Conservation (phyloP, 1,140 invertebrate genomes). For the Cydia splendana region DNA sequence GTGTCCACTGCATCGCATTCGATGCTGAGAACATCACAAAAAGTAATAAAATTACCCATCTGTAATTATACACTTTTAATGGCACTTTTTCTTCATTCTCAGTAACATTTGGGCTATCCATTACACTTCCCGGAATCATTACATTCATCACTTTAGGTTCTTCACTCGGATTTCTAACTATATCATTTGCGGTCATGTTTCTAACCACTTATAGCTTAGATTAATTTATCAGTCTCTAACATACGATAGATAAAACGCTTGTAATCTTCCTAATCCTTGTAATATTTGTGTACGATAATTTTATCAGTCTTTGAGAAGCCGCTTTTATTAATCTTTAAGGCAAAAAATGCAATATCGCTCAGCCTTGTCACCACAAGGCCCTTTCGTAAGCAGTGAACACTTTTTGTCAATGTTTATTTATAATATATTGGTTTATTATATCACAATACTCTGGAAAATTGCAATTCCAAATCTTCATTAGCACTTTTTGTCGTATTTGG, state of each 20-base stretch:
- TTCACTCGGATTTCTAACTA: conserved; percentile 32
- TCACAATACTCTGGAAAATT: background rate
- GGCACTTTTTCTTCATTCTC: conserved; percentile 17
- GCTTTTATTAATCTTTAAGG: background rate
- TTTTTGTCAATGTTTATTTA: conserved; percentile 11
- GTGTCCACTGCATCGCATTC: conserved; percentile 94
- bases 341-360: conserved; percentile 1
- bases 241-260: conserved; percentile 2
- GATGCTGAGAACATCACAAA: conserved; percentile 94
- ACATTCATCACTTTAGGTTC: conserved; percentile 41
- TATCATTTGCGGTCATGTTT: background rate
- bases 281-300: background rate
- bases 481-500: background rate
- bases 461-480: conserved; percentile 3
- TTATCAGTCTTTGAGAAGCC: conserved; percentile 4
- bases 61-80: conserved; percentile 81
- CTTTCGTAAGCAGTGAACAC: background rate
- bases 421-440: conserved; percentile 6
- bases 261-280: background rate
- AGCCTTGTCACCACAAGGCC: background rate
- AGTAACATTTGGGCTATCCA: conserved; percentile 52
- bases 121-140: conserved; percentile 56
- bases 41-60: conserved; percentile 93
- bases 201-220: background rate
- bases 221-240: conserved; percentile 6